Evolutionary conservation across 1,140 invertebrate species (phyloP), one percentile per base, ranked within the genome.

Genomic region (Maconellicoccus hirsutus): DNA sequence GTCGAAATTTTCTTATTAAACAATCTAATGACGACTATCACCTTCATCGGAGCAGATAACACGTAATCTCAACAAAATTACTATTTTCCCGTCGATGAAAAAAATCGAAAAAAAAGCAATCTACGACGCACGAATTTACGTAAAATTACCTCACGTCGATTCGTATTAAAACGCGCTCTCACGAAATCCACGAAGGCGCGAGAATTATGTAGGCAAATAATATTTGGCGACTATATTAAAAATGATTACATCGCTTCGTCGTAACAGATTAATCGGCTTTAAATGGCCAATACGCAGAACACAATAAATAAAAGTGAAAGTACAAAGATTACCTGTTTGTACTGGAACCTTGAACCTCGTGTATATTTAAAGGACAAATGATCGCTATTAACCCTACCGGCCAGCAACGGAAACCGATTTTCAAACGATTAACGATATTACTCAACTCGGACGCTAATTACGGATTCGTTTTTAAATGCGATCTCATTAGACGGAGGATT

Each of bases 381-480:
- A 52, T 52, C n/a, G n/a, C 42, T 52, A 52, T 52, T 52, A 52
- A 52, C 42, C 42, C 42, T 52, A 52, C 42, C 42, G 42, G n/a
- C 6, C n/a, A 8, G 42, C 12, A 52, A 52, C 42, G 42, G 42
- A 52, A 52, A 52, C 42, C n/a, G 42, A 52, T 52, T 52, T 52
- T 3, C 2, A 52, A 52, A 33, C 29, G 10, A 52, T 8, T 52
- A 52, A 52, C 42, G 42, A 3, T 52, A 52, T 52, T 52, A 52
- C 42, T 16, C 16, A 52, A 52, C 42, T 52, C 12, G 12, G 10
- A 19, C 42, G n/a, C 42, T 52, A 52, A 52, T 52, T 52, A 52
- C 42, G 42, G n/a, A 52, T 52, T 16, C n/a, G n/a, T 52, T 52
- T 52, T 33, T 33, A 33, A 33, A 33, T 33, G 12, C 29, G 29